Evolutionary conservation across 1,140 invertebrate genomes (phyloP), one percentile per base, ranked within the genome.

Genomic region (Drosophila nannoptera): DNA sequence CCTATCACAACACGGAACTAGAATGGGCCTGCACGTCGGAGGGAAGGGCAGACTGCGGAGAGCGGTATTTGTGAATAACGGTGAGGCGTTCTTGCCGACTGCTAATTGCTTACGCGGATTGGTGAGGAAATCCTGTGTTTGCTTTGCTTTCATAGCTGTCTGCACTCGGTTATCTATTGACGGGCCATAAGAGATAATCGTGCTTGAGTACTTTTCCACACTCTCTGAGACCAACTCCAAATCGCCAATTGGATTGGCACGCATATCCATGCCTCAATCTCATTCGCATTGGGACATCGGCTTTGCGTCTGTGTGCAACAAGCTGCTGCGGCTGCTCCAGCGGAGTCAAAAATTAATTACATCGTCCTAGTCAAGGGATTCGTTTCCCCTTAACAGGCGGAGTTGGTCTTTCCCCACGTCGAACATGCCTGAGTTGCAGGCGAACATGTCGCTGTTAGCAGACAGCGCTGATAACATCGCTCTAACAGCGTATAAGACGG

Each of bases 1-100:
- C 72, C 77, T 72, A 72, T 84, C 66, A 73, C 67, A 83, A 78
- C 82, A 83, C 14, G 7, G 5, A 4, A 0, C 29, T 6, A 33
- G 16, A 22, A 33, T 14, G 22, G 8, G 12, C 16, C 2, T 22
- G 43, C 12, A 11, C 5, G 22, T 12, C 2, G n/a, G 29, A 12
- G 38, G 0, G 38, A 4, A 9, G 16, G 14, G 4, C 4, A 2
- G 9, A 4, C 2, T 0, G 49, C 9, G 11, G 5, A 45, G 35
- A n/a, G n/a, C 14, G 14, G 53, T 11, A 36, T 32, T 50, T 50
- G 14, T 29, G 52, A 29, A 42, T 42, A 31, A 7, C 43, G 61
- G 52, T 55, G 9, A 36, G 14, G 14, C n/a, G 22, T 54, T 54
- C 14, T 22, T 40, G 33, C 33, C 8, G 32, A 52, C 31, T 36